Evolutionary conservation across 2,797 vertebrate species (phyloP).

Genomic region (Sciurus carolinensis): DNA sequence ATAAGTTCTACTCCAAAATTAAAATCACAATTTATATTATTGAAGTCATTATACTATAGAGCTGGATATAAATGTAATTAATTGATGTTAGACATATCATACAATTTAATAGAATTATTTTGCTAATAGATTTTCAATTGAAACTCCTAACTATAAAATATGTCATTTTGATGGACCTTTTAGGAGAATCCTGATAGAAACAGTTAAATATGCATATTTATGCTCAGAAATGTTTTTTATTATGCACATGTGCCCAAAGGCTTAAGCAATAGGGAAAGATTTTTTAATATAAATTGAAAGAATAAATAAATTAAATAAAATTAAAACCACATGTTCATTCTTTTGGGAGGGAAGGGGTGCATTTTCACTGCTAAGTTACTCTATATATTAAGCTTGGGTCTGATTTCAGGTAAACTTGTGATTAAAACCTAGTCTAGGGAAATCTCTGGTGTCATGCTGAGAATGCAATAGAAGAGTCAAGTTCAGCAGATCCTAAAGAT

Average conservation of each 20-base stretch:
- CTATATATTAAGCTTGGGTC: conserved; percentile 16
- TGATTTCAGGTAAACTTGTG: conserved; percentile 62
- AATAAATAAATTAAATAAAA: conserved; percentile 79
- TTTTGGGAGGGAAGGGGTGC: neutral
- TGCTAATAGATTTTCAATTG: conserved; percentile 72
- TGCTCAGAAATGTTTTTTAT: conserved; percentile 73
- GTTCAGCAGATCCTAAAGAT: neutral
- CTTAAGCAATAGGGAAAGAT: conserved; percentile 46
- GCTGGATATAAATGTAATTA: conserved; percentile 66
- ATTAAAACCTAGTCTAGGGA: neutral
- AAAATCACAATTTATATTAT: conserved; percentile 69
- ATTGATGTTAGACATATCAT: conserved; percentile 67
- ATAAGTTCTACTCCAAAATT: conserved; percentile 47
- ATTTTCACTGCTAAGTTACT: conserved; percentile 57
- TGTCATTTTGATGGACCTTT: conserved; percentile 69
- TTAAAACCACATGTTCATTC: conserved; percentile 73
- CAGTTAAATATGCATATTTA: conserved; percentile 76
- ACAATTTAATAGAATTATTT: conserved; percentile 75
- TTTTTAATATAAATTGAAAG: conserved; percentile 70
- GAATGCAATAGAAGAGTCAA: neutral
- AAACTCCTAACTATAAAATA: conserved; percentile 46
- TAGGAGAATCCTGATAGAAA: conserved; percentile 60
- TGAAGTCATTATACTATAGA: conserved; percentile 55
- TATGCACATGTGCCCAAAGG: conserved; percentile 70
- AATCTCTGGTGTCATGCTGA: neutral